Evolutionary conservation across 2,113 vertebrate species (phyloP), one percentile per base, ranked within the genome.

Genomic region (Rhabdomys dilectus): DNA sequence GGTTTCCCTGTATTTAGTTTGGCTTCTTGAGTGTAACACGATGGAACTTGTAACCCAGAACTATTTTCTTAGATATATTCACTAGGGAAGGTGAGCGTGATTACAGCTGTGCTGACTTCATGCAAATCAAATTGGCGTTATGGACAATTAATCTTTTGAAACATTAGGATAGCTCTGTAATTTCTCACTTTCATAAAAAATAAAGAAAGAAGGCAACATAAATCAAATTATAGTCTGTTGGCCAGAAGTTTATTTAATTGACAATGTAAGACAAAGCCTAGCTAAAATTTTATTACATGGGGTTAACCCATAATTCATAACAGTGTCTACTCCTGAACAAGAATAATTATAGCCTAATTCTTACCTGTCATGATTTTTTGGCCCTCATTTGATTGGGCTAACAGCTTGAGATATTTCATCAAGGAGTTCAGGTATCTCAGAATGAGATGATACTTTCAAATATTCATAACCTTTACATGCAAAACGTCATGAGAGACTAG

Each of bases 81-180:
- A 97, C 88, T 91, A 94, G 97, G 75, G 73, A 97, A 97, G 92
- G 42, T 91, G 53, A 96, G 84, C 89, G 8, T 93, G 93, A 91
- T 21, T 96, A 97, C 95, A 97, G 96, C 91, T 97, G 89, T 95
- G 97, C 93, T 86, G 82, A 97, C 31, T 95, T 95, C 92, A 96
- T 80, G 95, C 53, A 93, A 98, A 97, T 76, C 4, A 95, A 98
- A 98, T 94, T 97, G 97, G 81, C 66, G 97, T 98, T 97, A 92
- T 72, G 94, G 95, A 96, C 66, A 98, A 92, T 93, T 97, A 97
- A 95, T 98, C 98, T 96, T 98, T 97, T 94, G 84, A 97, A 97
- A 97, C 96, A 94, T 89, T 56, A 96, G 96, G 42, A 56, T 73
- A 93, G 97, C 97, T 96, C 8, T 91, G 96, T 96, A 95, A 95